These are phyloP conservation scores for Grallaria varia DNA, from an alignment of 2,113 vertebrate genomes.

Conservation along the genomic window DNA sequence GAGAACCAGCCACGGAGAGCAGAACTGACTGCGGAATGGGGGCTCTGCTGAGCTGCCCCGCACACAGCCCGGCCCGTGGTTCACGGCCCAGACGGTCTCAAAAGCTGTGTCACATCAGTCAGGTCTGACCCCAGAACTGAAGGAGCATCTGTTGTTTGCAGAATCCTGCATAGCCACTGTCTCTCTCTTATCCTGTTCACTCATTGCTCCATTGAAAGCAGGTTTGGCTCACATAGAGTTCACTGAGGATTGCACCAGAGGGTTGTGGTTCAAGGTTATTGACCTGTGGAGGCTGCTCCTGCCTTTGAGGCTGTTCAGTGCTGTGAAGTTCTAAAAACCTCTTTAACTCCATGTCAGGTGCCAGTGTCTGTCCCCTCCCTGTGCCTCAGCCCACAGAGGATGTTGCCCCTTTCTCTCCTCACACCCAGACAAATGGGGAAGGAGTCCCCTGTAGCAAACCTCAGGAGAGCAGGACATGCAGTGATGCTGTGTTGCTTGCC, in stretches of 20 bases:
- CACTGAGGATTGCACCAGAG: not conserved
- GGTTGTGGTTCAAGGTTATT: not conserved
- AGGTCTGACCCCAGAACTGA: not conserved
- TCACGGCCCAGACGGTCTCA: not conserved
- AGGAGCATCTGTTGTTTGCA: not conserved
- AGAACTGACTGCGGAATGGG: not conserved
- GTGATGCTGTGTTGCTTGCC: not conserved
- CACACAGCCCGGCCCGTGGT: fast-evolving
- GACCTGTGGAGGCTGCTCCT: not conserved
- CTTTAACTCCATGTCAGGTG: not conserved
- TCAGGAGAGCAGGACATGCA: fast-evolving
- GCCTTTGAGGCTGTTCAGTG: not conserved
- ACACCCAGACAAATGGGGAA: not conserved
- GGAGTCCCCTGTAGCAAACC: fast-evolving
- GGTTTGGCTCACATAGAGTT: not conserved
- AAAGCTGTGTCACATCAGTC: not conserved
- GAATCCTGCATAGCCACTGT: not conserved
- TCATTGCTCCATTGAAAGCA: not conserved
- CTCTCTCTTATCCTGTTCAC: not conserved
- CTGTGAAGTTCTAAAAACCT: not conserved
- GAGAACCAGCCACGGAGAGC: not conserved
- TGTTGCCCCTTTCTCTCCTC: not conserved
- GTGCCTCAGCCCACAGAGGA: not conserved
- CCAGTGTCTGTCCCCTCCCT: not conserved
- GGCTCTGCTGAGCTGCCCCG: not conserved